phyloP scores from a whole-genome alignment of 2,797 vertebrate species.

The Otolemur crassicaudatus region DNA sequence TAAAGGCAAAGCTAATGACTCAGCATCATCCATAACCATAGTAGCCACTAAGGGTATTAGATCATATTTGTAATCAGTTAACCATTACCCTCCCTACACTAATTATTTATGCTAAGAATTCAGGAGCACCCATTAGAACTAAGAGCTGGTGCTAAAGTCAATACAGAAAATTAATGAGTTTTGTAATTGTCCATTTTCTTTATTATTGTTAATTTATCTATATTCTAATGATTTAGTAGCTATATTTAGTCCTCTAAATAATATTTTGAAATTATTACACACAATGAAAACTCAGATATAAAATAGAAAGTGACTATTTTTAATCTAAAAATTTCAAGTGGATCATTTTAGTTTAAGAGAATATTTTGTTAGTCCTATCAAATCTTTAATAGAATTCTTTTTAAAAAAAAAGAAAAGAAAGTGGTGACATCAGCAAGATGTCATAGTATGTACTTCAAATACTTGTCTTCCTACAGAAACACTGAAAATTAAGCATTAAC shows the following conservation, averaged over 20 bases:
- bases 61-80: constrained; percentile 77
- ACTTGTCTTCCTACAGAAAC: background rate
- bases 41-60: constrained; percentile 77
- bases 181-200: constrained; percentile 65
- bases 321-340: background rate
- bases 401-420: background rate
- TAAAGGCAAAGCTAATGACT: constrained; percentile 82
- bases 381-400: constrained; percentile 25
- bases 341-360: constrained; percentile 36
- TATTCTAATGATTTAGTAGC: constrained; percentile 7
- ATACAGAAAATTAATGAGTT: constrained; percentile 72
- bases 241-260: constrained; percentile 18
- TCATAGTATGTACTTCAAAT: background rate
- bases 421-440: background rate
- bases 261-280: constrained; percentile 40
- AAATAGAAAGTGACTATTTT: constrained; percentile 25
- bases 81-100: constrained; percentile 73
- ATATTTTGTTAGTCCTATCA: background rate
- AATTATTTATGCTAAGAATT: constrained; percentile 77
- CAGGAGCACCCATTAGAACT: constrained; percentile 45
- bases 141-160: background rate
- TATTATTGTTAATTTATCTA: constrained; percentile 35
- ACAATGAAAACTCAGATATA: constrained; percentile 25
- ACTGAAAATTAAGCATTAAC: background rate
- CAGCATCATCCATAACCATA: constrained; percentile 79